Evolutionary conservation across 1,140 invertebrate genomes (phyloP).

Genomic region (Lucilia sericata): DNA sequence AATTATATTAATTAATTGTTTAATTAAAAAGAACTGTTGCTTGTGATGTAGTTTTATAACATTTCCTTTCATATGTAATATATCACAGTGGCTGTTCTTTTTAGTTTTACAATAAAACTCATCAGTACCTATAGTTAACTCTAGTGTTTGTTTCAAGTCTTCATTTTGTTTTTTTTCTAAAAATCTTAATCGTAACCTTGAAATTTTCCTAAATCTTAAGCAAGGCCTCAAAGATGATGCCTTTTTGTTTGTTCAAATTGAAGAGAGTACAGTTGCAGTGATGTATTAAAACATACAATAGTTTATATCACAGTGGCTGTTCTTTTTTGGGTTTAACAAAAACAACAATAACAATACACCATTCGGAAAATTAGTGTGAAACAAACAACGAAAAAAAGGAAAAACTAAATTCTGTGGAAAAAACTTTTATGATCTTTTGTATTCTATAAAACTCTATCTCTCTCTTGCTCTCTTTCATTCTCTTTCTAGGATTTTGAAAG

Average conservation of each 20-base stretch:
- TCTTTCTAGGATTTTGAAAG: too few relatives aligned
- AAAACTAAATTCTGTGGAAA: background rate
- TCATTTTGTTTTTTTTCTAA: too few relatives aligned
- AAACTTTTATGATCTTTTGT: too few relatives aligned
- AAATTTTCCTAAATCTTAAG: background rate
- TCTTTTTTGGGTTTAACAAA: constrained; percentile 40
- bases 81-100: constrained; percentile 69
- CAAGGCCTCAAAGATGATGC: background rate
- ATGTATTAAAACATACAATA: background rate
- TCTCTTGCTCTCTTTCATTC: background rate
- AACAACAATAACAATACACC: background rate
- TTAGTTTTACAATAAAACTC: constrained; percentile 56
- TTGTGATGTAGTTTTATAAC: constrained; percentile 48
- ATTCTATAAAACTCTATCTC: too few relatives aligned
- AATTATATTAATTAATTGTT: background rate
- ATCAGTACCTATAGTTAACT: constrained; percentile 22
- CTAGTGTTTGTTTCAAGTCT: too few relatives aligned
- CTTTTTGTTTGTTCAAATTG: background rate
- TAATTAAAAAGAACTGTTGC: constrained; percentile 31
- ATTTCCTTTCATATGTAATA: constrained; percentile 54
- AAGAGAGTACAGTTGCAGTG: constrained; percentile 14
- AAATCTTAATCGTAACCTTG: background rate
- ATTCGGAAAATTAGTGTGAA: background rate
- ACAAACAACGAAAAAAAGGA: background rate
- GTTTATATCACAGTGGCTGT: constrained; percentile 17